Evolutionary conservation across 2,888 invertebrate genomes (phyloP), one percentile per base, ranked within the genome.

Genomic region (Anorthoa munda): DNA sequence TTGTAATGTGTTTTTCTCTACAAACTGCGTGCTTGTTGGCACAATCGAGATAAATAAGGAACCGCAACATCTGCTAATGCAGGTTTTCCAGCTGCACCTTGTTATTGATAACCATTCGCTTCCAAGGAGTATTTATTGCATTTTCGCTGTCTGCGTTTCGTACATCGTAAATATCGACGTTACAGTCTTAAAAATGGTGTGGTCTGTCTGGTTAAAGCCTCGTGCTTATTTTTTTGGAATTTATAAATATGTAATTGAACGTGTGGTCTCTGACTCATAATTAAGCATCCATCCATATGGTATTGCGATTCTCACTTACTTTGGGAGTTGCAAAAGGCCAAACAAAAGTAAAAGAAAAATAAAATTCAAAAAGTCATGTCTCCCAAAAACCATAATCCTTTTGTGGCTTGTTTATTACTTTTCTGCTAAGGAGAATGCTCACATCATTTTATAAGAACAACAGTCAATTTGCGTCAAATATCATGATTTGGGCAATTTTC

Each of bases 131-230:
- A 89, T 86, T 83, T 81, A 86, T 87, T 77, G 73, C 81, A 70
- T 75, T 88, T 86, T 79, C 73, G 79, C 63, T 79, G 71, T 75
- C 79, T 82, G 72, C 69, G 72, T 82, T 90, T 91, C 86, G 85
- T 88, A 84, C 86, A 75, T 85, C 88, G 85, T 89, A 87, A 86
- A 86, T 63, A 79, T 69, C 70, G 69, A 71, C 51, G 79, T 76
- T 56, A 77, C 70, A 26, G 65, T 72, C 74, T 84, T 80, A 74
- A 77, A 86, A 79, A 79, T 78, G 71, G 74, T 72, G 64, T 68
- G 59, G 74, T 82, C 66, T 60, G 72, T 83, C 83, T 79, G 79
- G 60, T 70, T 70, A 75, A 75, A 58, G 69, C 9, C 61, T 48
- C 66, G 21, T 67, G 56, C 55, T 68, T 82, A 72, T 71, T 77